A percentile compares a stretch with the other conserved stretches of the same genome.
Conservation (phyloP, 1,140 invertebrate species). For the Wiebesia pumilae region DNA sequence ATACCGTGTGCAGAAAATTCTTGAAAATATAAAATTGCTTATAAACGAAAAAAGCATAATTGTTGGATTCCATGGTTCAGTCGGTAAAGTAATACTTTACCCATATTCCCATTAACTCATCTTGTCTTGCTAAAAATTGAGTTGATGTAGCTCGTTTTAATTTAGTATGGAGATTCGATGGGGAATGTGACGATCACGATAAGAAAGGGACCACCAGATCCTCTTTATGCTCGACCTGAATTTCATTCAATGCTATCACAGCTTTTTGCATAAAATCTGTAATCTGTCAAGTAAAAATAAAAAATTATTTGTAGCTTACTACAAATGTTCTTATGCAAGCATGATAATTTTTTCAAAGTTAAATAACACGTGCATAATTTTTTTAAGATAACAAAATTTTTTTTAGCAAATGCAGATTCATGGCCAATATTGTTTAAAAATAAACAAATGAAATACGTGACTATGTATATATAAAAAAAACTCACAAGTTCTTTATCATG, state of each 20-base stretch:
- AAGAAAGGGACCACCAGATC: slow-evolving; percentile 87
- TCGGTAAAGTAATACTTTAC: slow-evolving; percentile 52
- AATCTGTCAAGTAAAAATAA: slow-evolving; percentile 78
- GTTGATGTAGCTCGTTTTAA: slow-evolving; percentile 48
- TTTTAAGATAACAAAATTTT: too few species aligned
- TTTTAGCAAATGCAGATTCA: too few species aligned
- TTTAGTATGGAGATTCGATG: slow-evolving; percentile 15
- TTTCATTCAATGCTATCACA: slow-evolving; percentile 80
- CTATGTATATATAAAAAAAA: slow-evolving; percentile 25
- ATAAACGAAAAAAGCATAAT: slow-evolving; percentile 1
- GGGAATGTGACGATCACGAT: slow-evolving; percentile 64
- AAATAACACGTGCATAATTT: too few species aligned
- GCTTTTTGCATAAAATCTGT: slow-evolving; percentile 79
- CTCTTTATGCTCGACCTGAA: slow-evolving; percentile 87
- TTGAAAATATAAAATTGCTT: not conserved
- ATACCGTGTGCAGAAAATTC: not conserved
- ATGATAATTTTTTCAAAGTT: not conserved
- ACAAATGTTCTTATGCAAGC: not conserved
- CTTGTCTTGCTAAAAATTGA: slow-evolving; percentile 38
- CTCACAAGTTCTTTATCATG: slow-evolving; percentile 78
- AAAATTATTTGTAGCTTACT: too few species aligned
- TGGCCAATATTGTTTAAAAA: too few species aligned
- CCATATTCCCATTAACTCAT: slow-evolving; percentile 53
- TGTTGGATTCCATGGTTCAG: slow-evolving; percentile 12
- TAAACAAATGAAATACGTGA: not conserved